Evolutionary conservation across 2,113 vertebrate genomes (phyloP).

Genomic region (Acrocephalus arundinaceus): DNA sequence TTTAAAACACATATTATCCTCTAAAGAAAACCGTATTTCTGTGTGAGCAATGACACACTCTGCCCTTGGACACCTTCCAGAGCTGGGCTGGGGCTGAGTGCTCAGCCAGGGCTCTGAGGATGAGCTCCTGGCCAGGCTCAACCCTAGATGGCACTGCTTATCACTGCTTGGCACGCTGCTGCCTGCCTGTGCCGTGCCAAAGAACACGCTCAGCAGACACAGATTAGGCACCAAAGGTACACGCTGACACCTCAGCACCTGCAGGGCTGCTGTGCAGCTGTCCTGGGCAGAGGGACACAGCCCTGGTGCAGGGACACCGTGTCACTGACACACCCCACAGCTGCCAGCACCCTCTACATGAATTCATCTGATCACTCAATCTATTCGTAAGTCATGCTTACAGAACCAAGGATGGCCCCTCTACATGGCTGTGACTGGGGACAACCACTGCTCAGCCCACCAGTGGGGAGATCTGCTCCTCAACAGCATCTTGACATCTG

Average conservation of each 20-base stretch:
- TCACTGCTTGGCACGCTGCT: neutral
- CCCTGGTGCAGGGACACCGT: neutral
- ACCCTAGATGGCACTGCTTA: slow-evolving; percentile 67
- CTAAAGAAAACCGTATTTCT: neutral
- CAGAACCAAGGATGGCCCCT: neutral
- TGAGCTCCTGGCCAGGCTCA: neutral
- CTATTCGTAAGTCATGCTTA: too few relatives aligned
- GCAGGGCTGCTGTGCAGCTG: neutral
- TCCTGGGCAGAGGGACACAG: neutral
- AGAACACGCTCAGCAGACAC: accelerated
- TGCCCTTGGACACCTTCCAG: neutral
- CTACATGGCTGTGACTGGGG: accelerated
- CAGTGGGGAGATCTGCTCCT: accelerated
- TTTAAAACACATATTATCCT: neutral
- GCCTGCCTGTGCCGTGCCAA: neutral
- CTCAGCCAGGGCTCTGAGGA: neutral
- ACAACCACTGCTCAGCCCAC: neutral
- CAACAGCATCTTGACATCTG: neutral
- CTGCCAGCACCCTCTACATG: accelerated
- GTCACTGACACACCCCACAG: accelerated
- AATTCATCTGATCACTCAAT: too few relatives aligned
- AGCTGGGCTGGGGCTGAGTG: neutral
- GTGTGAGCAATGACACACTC: neutral
- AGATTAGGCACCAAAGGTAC: accelerated
- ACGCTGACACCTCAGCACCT: neutral